A percentile compares a stretch with the other conserved stretches of the same genome.
phyloP scores from a whole-genome alignment of 2,888 invertebrate genomes.

The Gandaritis pyraliata region DNA sequence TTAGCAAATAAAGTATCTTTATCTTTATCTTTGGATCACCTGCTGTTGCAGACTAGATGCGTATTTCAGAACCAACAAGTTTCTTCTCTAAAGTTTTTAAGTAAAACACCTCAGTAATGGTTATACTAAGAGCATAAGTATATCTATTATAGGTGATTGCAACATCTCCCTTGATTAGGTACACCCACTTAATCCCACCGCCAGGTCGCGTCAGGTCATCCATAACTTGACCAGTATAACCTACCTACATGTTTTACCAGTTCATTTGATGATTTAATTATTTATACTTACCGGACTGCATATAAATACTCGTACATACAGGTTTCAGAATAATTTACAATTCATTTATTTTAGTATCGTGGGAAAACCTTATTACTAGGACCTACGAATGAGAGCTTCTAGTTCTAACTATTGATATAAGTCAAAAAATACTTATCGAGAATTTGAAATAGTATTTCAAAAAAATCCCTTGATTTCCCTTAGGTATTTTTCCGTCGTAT shows the following conservation, averaged over 20 bases:
- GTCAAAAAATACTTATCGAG: no score
- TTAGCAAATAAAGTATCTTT: no score
- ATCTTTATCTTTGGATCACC: no score
- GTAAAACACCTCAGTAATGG: no score
- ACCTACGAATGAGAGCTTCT: not conserved
- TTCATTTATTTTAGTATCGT: slow-evolving; percentile 15
- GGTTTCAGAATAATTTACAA: slow-evolving; percentile 19
- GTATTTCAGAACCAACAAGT: not conserved
- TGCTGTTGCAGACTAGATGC: not conserved
- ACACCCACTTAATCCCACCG: slow-evolving; percentile 21
- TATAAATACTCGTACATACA: not conserved
- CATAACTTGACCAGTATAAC: slow-evolving; percentile 24
- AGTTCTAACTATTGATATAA: no score
- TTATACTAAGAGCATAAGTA: no score
- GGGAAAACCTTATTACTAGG: slow-evolving; percentile 6
- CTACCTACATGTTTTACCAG: slow-evolving; percentile 28
- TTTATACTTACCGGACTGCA: slow-evolving; percentile 6
- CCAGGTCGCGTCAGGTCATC: slow-evolving; percentile 24
- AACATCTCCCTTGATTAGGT: slow-evolving; percentile 12
- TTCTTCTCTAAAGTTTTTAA: not conserved
- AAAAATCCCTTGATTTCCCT: no score
- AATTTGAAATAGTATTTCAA: not conserved
- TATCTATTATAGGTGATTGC: slow-evolving; percentile 12
- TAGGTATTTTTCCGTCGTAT: no score
- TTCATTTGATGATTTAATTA: slow-evolving; percentile 27